These are phyloP conservation scores for Marcusenius ussheri DNA, from an alignment of 2,113 vertebrate species.

Conservation along the genomic window DNA sequence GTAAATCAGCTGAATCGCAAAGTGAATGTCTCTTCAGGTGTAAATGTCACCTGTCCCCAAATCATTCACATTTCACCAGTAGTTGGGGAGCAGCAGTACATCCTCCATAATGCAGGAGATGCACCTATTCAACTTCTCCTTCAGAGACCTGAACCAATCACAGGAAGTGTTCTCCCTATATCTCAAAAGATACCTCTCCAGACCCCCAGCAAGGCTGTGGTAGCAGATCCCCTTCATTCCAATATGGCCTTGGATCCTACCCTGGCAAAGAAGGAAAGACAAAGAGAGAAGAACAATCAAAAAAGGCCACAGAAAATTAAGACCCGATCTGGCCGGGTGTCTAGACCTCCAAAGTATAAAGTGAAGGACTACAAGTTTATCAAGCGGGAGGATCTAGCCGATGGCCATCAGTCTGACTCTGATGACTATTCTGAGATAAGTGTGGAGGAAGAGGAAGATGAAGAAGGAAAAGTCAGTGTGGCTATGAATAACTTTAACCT, in stretches of 20 bases:
- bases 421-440: slow-evolving; percentile 94
- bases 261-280: slow-evolving; percentile 45
- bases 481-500: slow-evolving; percentile 55
- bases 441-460: slow-evolving; percentile 76
- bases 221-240: slow-evolving; percentile 19
- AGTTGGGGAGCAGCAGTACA: slow-evolving; percentile 66
- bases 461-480: slow-evolving; percentile 35
- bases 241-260: slow-evolving; percentile 12
- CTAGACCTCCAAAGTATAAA: slow-evolving; percentile 88
- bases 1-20: slow-evolving; percentile 43
- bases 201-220: slow-evolving; percentile 28
- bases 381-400: slow-evolving; percentile 83
- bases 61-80: slow-evolving; percentile 70
- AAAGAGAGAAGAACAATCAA: slow-evolving; percentile 56
- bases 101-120: slow-evolving; percentile 57
- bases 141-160: slow-evolving; percentile 58
- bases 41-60: slow-evolving; percentile 62
- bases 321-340: slow-evolving; percentile 86
- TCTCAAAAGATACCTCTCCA: slow-evolving; percentile 47
- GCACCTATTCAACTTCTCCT: slow-evolving; percentile 66
- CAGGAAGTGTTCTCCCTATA: slow-evolving; percentile 54
- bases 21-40: slow-evolving; percentile 51
- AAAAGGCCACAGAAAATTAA: slow-evolving; percentile 78
- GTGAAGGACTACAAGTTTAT: slow-evolving; percentile 96
- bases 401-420: slow-evolving; percentile 81